Conservation (phyloP, 2,113 vertebrate species). For the Delphinus delphis region DNA sequence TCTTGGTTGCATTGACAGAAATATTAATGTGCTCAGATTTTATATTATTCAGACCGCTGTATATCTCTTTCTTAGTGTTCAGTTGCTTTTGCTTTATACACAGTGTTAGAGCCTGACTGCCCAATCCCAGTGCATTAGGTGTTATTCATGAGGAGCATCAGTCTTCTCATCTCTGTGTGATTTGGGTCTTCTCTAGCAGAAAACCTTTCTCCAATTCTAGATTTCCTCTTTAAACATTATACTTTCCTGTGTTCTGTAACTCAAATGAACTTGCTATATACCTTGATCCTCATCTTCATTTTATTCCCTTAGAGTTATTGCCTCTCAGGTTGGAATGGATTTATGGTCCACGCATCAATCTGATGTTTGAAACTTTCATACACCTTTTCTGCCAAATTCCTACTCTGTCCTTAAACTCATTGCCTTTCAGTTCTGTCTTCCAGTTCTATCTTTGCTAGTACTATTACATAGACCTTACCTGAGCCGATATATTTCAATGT, state of each 20-base stretch:
- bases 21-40: conserved; percentile 81
- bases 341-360: background rate
- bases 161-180: background rate
- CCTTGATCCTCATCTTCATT: background rate
- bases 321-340: background rate
- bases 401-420: background rate
- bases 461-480: background rate
- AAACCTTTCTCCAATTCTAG: background rate
- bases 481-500: background rate
- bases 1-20: conserved; percentile 83
- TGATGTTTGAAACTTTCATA: background rate
- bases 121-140: background rate
- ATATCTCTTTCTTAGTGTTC: background rate
- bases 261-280: background rate
- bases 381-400: background rate
- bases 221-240: background rate
- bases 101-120: background rate
- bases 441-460: background rate
- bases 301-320: background rate
- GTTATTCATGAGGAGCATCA: background rate
- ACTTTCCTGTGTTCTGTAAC: background rate
- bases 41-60: conserved; percentile 77
- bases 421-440: background rate
- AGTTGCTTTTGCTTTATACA: conserved; percentile 20
- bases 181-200: background rate